phyloP scores from a whole-genome alignment of 2,888 invertebrate species.

The Hypercompe scribonia region DNA sequence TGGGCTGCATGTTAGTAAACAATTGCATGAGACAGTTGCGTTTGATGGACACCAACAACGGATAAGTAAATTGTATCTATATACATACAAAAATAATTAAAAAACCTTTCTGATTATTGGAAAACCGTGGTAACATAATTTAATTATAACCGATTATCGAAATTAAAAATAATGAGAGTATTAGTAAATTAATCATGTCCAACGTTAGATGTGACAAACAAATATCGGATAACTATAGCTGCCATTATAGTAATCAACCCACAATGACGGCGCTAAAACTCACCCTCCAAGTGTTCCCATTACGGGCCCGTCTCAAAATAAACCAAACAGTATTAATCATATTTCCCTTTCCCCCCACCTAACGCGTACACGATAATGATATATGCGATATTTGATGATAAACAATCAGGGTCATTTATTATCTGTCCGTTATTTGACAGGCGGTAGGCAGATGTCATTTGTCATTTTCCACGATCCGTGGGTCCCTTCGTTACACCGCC shows the following conservation, averaged over 20 bases:
- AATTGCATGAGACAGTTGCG: slow-evolving; percentile 50
- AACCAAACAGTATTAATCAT: slow-evolving; percentile 86
- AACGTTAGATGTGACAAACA: slow-evolving; percentile 49
- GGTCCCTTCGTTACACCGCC: slow-evolving; percentile 86
- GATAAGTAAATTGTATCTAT: slow-evolving; percentile 9
- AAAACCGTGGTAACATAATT: not conserved
- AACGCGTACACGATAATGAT: slow-evolving; percentile 85
- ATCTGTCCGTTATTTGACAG: slow-evolving; percentile 89
- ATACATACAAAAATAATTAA: not conserved
- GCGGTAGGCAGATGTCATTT: slow-evolving; percentile 90
- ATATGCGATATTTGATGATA: slow-evolving; percentile 88
- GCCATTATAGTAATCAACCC: slow-evolving; percentile 71
- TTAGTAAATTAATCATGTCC: slow-evolving; percentile 43
- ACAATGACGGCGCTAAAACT: slow-evolving; percentile 77
- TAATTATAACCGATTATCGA: not conserved
- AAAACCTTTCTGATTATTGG: not conserved
- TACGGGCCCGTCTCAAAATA: slow-evolving; percentile 77
- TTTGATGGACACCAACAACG: slow-evolving; percentile 41
- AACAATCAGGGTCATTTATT: slow-evolving; percentile 89
- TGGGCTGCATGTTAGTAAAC: slow-evolving; percentile 51
- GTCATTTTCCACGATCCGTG: slow-evolving; percentile 88
- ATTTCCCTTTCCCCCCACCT: slow-evolving; percentile 67
- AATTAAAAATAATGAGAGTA: not conserved
- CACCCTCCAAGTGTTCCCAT: slow-evolving; percentile 79
- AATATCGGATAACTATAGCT: slow-evolving; percentile 60